Evolutionary conservation across 2,888 invertebrate species (phyloP).

Genomic region (Rotaria magnacalcarata): DNA sequence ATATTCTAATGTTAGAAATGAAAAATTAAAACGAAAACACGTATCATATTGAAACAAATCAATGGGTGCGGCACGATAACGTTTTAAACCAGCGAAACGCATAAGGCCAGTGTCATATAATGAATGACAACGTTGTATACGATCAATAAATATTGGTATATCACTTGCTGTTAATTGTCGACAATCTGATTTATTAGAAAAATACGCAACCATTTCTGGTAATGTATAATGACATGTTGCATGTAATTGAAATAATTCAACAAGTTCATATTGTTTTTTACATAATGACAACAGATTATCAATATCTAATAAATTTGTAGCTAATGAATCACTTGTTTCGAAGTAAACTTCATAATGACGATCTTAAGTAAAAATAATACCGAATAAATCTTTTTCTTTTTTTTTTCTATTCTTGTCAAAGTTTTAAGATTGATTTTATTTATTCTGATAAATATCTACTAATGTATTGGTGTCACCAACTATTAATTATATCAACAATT

Average conservation of each 20-base stretch:
- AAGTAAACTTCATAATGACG: constrained; percentile 42
- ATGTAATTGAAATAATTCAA: neutral
- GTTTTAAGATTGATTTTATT: too few species aligned
- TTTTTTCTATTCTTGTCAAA: too few species aligned
- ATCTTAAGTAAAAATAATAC: neutral
- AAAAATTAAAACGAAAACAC: neutral
- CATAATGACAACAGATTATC: constrained; percentile 40
- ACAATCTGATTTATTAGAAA: constrained; percentile 39
- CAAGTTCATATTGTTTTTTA: constrained; percentile 31
- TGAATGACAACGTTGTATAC: neutral
- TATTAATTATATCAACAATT: too few species aligned
- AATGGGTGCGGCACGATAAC: neutral
- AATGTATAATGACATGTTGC: constrained; percentile 39
- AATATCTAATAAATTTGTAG: constrained; percentile 28
- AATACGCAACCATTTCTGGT: constrained; percentile 37
- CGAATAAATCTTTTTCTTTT: too few species aligned
- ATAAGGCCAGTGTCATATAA: constrained; percentile 34
- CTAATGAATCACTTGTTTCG: neutral
- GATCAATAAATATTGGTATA: neutral
- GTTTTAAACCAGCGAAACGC: neutral
- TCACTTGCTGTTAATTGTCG: neutral
- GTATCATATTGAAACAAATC: neutral
- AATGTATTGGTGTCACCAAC: too few species aligned
- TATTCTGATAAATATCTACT: too few species aligned
- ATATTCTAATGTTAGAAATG: neutral